These are phyloP conservation scores for Nomada ruficornis DNA, from an alignment of 2,888 invertebrate species.

Conservation along the genomic window DNA sequence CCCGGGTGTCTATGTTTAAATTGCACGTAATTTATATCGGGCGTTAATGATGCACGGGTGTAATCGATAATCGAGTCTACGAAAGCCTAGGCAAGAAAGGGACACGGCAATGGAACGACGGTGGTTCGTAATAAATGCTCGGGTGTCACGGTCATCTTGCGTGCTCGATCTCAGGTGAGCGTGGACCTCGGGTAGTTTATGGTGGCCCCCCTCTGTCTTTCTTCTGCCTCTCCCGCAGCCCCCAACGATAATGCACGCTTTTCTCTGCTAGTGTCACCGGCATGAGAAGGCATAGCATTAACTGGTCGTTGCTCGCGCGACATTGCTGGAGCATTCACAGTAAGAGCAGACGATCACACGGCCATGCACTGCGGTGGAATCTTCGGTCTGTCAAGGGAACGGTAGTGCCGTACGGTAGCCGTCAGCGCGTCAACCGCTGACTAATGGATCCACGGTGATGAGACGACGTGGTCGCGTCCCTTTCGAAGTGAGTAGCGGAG, in stretches of 20 bases:
- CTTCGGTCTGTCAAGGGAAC: constrained; percentile 68
- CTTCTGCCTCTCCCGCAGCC: constrained; percentile 7
- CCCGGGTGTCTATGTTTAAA: constrained; percentile 17
- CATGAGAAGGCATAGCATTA: constrained; percentile 77
- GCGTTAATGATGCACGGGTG: constrained; percentile 27
- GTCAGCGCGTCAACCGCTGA: constrained; percentile 76
- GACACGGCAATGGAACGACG: neutral
- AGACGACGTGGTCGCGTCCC: constrained; percentile 68
- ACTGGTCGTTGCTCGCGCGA: constrained; percentile 77
- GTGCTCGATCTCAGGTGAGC: constrained; percentile 63
- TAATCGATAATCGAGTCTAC: constrained; percentile 26
- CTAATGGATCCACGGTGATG: constrained; percentile 78
- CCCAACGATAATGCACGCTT: constrained; percentile 74
- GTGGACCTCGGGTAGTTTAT: constrained; percentile 63
- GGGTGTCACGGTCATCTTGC: constrained; percentile 66
- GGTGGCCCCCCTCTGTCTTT: constrained; percentile 54
- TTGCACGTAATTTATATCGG: constrained; percentile 43
- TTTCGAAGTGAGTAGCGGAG: constrained; percentile 64
- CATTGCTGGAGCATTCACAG: constrained; percentile 26
- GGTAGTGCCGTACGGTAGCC: constrained; percentile 73
- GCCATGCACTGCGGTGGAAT: constrained; percentile 41
- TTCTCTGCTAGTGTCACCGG: constrained; percentile 69
- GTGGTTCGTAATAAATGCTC: constrained; percentile 70
- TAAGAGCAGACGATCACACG: constrained; percentile 38
- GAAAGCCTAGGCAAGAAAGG: neutral